Base-by-base conservation (phyloP, 2,797 vertebrate species). In the Psittacula echo region DNA sequence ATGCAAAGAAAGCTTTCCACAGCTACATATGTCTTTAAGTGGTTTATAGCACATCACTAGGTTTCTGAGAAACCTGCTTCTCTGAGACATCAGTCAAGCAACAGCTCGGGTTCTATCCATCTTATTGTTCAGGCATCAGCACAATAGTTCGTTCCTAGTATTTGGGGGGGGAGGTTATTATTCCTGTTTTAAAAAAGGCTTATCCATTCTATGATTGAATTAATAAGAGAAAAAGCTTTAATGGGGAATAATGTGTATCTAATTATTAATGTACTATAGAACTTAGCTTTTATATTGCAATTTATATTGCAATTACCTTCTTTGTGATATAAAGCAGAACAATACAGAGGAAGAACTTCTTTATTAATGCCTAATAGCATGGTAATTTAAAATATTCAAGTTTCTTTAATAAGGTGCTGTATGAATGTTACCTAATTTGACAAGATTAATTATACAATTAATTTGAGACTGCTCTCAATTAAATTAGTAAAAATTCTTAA, bases 371-470 rank as follows among this genome's bases (percentile, higher is more conserved):
- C 96, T 98, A 98, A 98, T 98, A 98, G 97, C 97, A 98, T 95
- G 91, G 98, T 98, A 98, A 99, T 99, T 99, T 99, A 98, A 99
- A 99, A 99, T 98, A 98, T 98, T 98, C 98, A 85, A 98, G 98
- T 98, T 98, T 98, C 97, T 98, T 98, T 99, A 98, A 99, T 98
- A 99, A 98, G 98, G 98, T 98, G 98, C 98, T 98, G 97, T 98
- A 98, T 98, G 98, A 98, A 98, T 98, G 98, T 98, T 99, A 98
- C 98, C 99, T 99, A 98, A 99, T 99, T 99, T 98, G 98, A 99
- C 98, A 99, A 99, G 99, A 99, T 99, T 99, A 99, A 99, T 99
- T 99, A 99, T 99, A 99, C 99, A 99, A 99, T 99, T 99, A 99
- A 99, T 99, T 99, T 98, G 98, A 98, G 98, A 98, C 98, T 98